Evolutionary conservation across 2,113 vertebrate species (phyloP).

Genomic region (Microtus ochrogaster): DNA sequence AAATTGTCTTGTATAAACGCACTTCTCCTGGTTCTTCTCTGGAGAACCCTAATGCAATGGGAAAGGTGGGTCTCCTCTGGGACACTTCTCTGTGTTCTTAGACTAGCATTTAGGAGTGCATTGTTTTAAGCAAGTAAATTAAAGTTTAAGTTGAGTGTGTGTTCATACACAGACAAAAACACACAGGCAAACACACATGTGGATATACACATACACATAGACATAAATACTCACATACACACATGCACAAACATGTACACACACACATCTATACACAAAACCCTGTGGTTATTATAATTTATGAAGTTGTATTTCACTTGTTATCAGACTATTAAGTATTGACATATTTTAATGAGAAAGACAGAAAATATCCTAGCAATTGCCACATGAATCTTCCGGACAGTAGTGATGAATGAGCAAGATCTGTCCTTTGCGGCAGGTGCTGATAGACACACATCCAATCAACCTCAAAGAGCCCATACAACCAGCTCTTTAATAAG

Average conservation of each 20-base stretch:
- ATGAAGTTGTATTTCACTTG: not conserved
- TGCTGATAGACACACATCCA: not conserved
- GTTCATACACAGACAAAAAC: not conserved
- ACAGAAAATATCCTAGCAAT: not conserved
- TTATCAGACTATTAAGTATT: not conserved
- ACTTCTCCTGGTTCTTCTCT: not conserved
- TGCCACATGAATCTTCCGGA: not conserved
- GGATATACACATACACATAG: not conserved
- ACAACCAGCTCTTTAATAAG: not conserved
- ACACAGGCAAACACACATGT: not conserved
- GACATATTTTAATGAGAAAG: slow-evolving; percentile 5
- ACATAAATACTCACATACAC: not conserved
- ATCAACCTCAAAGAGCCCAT: not conserved
- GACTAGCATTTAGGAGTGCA: not conserved
- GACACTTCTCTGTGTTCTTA: not conserved
- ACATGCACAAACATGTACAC: not conserved
- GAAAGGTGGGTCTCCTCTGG: not conserved
- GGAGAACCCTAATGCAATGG: not conserved
- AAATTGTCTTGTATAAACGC: not conserved
- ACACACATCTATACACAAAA: not conserved
- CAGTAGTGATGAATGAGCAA: no score
- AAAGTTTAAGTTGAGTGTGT: not conserved
- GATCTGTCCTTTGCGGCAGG: not conserved
- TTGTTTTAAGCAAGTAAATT: not conserved
- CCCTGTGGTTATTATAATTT: not conserved